phyloP scores from a whole-genome alignment of 2,797 vertebrate species.

The Eurystomus glaucurus region DNA sequence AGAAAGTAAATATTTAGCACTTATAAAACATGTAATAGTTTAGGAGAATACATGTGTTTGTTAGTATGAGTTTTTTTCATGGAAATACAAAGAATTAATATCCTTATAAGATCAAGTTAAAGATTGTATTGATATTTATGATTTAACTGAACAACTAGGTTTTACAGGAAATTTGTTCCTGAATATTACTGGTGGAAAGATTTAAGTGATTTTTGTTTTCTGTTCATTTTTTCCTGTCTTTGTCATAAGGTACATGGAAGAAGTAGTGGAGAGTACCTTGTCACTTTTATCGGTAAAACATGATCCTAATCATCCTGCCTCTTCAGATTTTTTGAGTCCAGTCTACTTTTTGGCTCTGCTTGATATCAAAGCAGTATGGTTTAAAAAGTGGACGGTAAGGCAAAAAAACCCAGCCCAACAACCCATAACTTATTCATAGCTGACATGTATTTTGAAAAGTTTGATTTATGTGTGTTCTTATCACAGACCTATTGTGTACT shows the following conservation, averaged over 20 bases:
- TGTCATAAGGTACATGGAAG: slow-evolving; percentile 94
- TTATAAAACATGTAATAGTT: background rate
- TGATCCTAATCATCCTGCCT: slow-evolving; percentile 74
- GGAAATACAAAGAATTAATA: background rate
- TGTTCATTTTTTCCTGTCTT: background rate
- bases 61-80: background rate
- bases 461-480: background rate
- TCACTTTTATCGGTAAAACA: slow-evolving; percentile 87
- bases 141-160: background rate
- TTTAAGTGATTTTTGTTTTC: background rate
- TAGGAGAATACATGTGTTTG: background rate
- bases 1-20: background rate
- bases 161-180: background rate
- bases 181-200: background rate
- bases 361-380: slow-evolving; percentile 94
- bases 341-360: slow-evolving; percentile 91
- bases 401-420: background rate
- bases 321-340: slow-evolving; percentile 87
- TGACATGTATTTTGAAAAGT: background rate
- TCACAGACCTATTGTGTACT: background rate
- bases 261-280: slow-evolving; percentile 95
- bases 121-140: background rate
- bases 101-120: background rate
- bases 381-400: slow-evolving; percentile 98
- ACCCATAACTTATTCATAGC: accelerated